Evolutionary conservation across 2,113 vertebrate genomes (phyloP).

Genomic region (Oreocharis arfaki): DNA sequence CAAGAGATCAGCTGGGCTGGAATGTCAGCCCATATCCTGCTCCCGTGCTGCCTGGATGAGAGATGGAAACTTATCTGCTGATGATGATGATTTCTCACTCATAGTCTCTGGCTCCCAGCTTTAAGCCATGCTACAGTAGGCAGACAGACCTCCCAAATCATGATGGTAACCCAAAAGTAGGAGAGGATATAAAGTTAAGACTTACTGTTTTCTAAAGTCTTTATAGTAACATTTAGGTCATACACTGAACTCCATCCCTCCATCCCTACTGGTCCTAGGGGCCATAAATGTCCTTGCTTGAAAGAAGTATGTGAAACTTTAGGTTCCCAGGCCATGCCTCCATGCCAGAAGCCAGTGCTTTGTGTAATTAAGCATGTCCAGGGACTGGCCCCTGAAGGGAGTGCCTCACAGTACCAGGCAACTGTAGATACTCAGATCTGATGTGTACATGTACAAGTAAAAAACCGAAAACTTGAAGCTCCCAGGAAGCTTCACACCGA

Average conservation of each 20-base stretch:
- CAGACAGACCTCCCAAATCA: neutral
- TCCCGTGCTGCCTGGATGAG: neutral
- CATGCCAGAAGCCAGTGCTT: neutral
- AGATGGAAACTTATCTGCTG: neutral
- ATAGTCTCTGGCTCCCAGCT: accelerated
- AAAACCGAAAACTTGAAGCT: neutral
- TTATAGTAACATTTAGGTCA: neutral
- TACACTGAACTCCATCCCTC: neutral
- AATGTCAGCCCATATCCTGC: neutral
- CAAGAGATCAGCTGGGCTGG: neutral
- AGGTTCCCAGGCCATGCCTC: neutral
- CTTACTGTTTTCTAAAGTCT: neutral
- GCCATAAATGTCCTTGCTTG: neutral
- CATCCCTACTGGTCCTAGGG: neutral
- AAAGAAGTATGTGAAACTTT: neutral
- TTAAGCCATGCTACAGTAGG: neutral
- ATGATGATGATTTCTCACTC: neutral
- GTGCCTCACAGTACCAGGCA: neutral
- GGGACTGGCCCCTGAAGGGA: neutral
- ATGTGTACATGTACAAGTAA: accelerated
- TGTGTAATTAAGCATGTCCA: neutral
- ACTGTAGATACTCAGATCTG: neutral
- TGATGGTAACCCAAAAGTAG: neutral
- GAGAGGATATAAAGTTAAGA: neutral
- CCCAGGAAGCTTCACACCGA: neutral